Conservation (phyloP, 2,888 invertebrate genomes). For the Chymomyza fuscimana region DNA sequence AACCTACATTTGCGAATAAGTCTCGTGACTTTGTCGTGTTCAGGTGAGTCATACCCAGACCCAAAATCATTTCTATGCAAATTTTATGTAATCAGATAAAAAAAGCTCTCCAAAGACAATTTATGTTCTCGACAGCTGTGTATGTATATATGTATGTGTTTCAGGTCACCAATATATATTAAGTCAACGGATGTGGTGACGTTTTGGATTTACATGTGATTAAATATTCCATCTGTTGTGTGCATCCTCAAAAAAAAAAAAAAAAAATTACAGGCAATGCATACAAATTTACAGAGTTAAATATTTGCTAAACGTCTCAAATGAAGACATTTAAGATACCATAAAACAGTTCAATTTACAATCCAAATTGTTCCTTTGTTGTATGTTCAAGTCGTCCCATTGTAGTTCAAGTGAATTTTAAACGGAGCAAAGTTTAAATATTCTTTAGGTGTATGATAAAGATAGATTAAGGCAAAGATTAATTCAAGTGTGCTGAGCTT, state of each 20-base stretch:
- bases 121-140: conserved; percentile 60
- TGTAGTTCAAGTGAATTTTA: not conserved
- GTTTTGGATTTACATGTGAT: not conserved
- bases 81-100: conserved; percentile 66
- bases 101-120: conserved; percentile 38
- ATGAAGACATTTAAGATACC: not conserved
- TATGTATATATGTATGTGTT: conserved; percentile 29
- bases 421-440: not conserved
- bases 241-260: not conserved
- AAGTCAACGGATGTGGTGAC: not conserved
- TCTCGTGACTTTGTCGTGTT: not conserved
- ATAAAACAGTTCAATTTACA: not conserved
- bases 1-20: not conserved
- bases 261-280: not conserved
- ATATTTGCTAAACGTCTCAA: not conserved
- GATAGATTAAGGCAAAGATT: not conserved
- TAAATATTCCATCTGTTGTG: conserved; percentile 2
- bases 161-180: conserved; percentile 4
- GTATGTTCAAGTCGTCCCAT: not conserved
- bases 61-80: conserved; percentile 68
- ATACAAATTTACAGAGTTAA: not conserved
- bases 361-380: not conserved
- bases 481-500: not conserved
- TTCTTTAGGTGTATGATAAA: not conserved
- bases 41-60: not conserved